Conservation (phyloP, 1,140 invertebrate species). For the Cephus cinctus region DNA sequence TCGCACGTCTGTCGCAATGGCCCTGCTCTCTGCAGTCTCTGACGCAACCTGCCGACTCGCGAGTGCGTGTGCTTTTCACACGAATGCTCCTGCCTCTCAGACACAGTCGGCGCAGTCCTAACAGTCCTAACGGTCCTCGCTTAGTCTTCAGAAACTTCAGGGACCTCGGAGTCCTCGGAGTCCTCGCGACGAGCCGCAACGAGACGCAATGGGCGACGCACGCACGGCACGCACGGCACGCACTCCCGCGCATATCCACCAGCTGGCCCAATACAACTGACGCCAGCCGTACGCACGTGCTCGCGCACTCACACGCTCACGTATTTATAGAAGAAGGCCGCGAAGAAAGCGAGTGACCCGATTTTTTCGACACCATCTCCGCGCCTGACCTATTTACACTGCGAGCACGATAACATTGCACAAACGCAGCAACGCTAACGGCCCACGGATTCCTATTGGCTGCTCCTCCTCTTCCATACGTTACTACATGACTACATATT, state of each 20-base stretch:
- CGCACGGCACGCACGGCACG: not conserved
- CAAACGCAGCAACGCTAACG: too few species aligned
- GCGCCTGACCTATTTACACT: conserved; percentile 14
- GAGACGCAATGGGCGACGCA: conserved; percentile 1
- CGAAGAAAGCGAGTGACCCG: conserved; percentile 26
- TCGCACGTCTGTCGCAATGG: too few species aligned
- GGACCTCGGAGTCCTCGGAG: too few species aligned
- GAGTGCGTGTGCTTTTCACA: not conserved
- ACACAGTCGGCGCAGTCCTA: not conserved
- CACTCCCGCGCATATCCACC: not conserved
- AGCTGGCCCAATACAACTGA: not conserved
- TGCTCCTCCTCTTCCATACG: too few species aligned
- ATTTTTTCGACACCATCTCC: conserved; percentile 20
- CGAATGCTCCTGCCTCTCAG: not conserved
- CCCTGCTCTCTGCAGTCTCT: too few species aligned
- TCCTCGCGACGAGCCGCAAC: not conserved
- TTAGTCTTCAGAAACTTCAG: too few species aligned
- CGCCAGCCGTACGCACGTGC: conserved; percentile 5
- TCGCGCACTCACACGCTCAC: conserved; percentile 16
- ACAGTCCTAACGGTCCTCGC: not conserved
- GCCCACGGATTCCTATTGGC: too few species aligned
- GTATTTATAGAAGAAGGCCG: conserved; percentile 26
- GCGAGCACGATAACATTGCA: conserved; percentile 29
- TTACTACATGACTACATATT: too few species aligned
- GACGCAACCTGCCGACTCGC: too few species aligned